Percentiles rank a stretch among this genome's conserved stretches.
phyloP scores from a whole-genome alignment of 1,140 invertebrate species.

The Orchestia grillus region DNA sequence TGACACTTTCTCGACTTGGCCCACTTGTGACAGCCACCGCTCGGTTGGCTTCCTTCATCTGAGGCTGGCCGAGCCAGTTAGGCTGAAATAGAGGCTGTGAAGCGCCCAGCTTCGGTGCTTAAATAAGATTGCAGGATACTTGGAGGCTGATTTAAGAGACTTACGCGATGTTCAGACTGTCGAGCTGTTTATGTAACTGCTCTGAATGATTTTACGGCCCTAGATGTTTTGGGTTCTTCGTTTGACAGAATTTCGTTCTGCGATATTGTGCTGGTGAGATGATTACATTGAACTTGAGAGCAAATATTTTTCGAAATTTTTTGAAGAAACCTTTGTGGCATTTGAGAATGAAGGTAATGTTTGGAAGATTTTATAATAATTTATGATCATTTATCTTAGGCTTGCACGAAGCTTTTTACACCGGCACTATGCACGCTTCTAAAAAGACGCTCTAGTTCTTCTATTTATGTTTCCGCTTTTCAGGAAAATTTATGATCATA shows the following conservation, averaged over 20 bases:
- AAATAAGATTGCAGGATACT: constrained; percentile 9
- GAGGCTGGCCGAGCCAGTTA: background rate
- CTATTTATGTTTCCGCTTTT: no score
- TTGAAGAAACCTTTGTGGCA: no score
- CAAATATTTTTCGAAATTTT: no score
- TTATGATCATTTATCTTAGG: no score
- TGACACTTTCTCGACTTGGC: background rate
- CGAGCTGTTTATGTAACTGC: background rate
- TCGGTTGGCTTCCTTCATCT: background rate
- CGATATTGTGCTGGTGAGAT: background rate
- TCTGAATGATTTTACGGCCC: background rate
- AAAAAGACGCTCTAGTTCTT: no score
- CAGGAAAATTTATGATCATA: no score
- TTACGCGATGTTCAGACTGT: background rate
- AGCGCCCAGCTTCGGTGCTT: background rate
- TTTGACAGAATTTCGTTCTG: background rate
- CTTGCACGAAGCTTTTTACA: no score
- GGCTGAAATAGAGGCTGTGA: background rate
- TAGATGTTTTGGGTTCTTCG: background rate
- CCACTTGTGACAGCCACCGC: background rate
- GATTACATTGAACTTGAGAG: no score
- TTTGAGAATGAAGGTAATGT: no score
- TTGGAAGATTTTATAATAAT: no score
- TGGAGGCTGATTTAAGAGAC: background rate
- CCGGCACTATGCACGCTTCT: no score